Base-by-base conservation (phyloP, 2,113 vertebrate genomes). In the Percina caprodes region DNA sequence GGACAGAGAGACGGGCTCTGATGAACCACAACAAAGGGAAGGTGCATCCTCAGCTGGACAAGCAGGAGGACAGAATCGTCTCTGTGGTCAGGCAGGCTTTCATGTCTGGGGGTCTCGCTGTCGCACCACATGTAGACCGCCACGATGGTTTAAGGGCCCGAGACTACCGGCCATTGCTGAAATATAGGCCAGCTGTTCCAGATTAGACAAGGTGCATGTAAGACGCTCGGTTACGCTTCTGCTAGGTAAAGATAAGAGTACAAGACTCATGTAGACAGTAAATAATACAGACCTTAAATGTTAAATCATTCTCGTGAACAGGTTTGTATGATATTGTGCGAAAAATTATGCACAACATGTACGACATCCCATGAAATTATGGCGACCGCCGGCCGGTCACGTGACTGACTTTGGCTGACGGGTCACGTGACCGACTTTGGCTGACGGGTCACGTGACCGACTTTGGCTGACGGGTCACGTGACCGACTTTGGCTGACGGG, bases 81-180 rank as follows among this genome's bases (percentile, higher is more conserved):
- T 70, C 56, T 13, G 16, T 26, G 16, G 33, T 19, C 79, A 18
- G 71, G 4, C 21, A 9, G 69, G 30, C n/a, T n/a, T n/a, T n/a
- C n/a, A n/a, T n/a, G n/a, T n/a, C n/a, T n/a, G n/a, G n/a, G n/a
- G n/a, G n/a, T n/a, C n/a, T n/a, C n/a, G n/a, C n/a, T 89, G 87
- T 75, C 67, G 82, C 0, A 4, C 49, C 21, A 18, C 24, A 0
- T 72, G 58, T 51, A 90, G 77, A 66, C 73, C 45, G 15, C 35
- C 59, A 42, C 67, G 54, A 21, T 51, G 84, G 30, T 83, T 86
- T 9, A 91, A 80, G 45, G 71, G 83, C 0, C 71, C 90, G 0
- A 5, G 77, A 0, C 74, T 93, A 3, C 89, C 90, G 0, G 83
- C 45, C 19, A 93, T 93, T 3, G 69, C 89, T 39, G 92, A 93